These are phyloP conservation scores for Carduelis carduelis DNA, from an alignment of 2,797 vertebrate species.

Conservation along the genomic window DNA sequence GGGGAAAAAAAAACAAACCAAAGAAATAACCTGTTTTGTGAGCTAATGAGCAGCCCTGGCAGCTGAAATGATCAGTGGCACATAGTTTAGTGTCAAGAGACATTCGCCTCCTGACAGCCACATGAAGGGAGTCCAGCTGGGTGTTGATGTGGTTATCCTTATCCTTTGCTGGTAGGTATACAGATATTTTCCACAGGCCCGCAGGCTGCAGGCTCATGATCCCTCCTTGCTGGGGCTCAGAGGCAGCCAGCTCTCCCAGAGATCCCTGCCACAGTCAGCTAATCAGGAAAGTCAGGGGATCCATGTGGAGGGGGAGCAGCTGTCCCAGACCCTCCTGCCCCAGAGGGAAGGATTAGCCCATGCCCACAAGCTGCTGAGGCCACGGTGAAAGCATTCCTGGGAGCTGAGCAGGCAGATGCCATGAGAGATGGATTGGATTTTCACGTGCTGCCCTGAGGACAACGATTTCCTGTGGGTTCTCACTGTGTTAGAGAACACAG, in stretches of 20 bases:
- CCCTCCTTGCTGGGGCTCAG: background rate
- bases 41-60: background rate
- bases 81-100: background rate
- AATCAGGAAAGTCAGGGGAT: background rate
- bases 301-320: rapidly evolving
- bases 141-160: background rate
- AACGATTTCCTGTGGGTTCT: background rate
- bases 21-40: background rate
- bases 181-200: background rate
- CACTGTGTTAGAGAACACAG: background rate
- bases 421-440: background rate
- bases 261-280: background rate
- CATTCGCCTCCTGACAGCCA: background rate
- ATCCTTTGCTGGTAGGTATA: background rate
- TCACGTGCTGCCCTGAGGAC: background rate
- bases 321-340: background rate
- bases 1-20: background rate
- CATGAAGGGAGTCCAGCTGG: background rate
- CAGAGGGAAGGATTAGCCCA: background rate
- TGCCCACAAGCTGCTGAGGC: background rate
- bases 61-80: background rate
- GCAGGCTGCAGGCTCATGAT: background rate
- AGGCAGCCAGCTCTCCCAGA: background rate
- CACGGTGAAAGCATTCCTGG: background rate
- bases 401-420: background rate